Conservation (phyloP, 2,888 invertebrate genomes). For the Emesis furor region DNA sequence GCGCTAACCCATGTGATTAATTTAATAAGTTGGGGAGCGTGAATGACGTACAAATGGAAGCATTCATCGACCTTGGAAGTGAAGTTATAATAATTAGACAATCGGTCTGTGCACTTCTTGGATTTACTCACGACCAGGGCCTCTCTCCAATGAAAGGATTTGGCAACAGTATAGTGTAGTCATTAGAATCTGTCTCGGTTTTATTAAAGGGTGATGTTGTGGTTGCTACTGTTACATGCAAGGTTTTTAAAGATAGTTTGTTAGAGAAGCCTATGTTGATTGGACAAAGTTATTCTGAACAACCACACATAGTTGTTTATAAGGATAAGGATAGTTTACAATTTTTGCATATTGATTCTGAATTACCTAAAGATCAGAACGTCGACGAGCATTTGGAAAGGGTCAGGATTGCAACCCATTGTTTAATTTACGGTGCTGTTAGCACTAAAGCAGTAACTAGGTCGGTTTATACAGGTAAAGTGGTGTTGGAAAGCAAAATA, state of each 20-base stretch:
- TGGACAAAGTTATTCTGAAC: constrained; percentile 67
- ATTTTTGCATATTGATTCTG: constrained; percentile 34
- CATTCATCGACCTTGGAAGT: constrained; percentile 39
- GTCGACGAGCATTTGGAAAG: not conserved
- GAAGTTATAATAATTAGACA: constrained; percentile 46
- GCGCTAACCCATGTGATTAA: constrained; percentile 13
- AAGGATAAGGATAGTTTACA: constrained; percentile 50
- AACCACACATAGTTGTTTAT: constrained; percentile 58
- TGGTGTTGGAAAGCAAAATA: too few relatives aligned
- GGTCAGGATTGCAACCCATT: not conserved
- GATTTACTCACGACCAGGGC: constrained; percentile 35
- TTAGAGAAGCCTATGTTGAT: constrained; percentile 61
- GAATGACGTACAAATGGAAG: not conserved
- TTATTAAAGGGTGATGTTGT: not conserved
- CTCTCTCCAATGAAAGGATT: constrained; percentile 61
- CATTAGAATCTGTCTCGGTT: constrained; percentile 36
- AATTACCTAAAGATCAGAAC: constrained; percentile 32
- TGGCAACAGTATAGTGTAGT: constrained; percentile 56
- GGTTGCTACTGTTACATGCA: constrained; percentile 53
- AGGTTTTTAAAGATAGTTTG: constrained; percentile 56
- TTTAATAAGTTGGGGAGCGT: not conserved
- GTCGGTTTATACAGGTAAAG: too few relatives aligned
- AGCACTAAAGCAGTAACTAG: not conserved
- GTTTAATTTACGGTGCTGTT: not conserved
- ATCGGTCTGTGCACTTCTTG: constrained; percentile 30